Conservation (phyloP, 1,140 invertebrate species). For the Cepaea nemoralis region DNA sequence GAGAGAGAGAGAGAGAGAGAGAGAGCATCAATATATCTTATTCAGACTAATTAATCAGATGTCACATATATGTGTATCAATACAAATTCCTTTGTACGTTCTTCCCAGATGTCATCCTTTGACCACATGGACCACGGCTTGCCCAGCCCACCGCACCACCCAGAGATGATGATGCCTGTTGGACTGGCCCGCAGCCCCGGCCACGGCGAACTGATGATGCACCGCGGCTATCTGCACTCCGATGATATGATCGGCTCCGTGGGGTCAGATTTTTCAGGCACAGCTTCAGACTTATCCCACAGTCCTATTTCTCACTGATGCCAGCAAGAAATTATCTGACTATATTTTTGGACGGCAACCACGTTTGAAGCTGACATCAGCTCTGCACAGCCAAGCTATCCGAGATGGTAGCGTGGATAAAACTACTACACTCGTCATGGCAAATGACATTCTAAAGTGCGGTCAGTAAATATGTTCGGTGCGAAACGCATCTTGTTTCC, state of each 20-base stretch:
- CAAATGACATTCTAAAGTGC: too few relatives aligned
- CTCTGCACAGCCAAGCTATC: background rate
- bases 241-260: constrained; percentile 54
- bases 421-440: too few relatives aligned
- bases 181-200: background rate
- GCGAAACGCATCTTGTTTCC: too few relatives aligned
- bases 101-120: constrained; percentile 50
- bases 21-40: too few relatives aligned
- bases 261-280: constrained; percentile 50
- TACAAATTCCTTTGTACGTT: background rate
- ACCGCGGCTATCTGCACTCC: constrained; percentile 40
- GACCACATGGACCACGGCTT: constrained; percentile 49
- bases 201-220: constrained; percentile 34
- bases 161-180: constrained; percentile 42
- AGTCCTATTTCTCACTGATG: constrained; percentile 48
- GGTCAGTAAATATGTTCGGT: too few relatives aligned
- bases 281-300: constrained; percentile 47
- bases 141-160: constrained; percentile 40
- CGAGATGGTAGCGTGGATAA: too few relatives aligned
- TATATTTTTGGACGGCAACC: background rate
- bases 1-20: too few relatives aligned
- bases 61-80: background rate
- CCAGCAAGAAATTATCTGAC: background rate
- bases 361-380: background rate
- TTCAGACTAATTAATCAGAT: too few relatives aligned